Evolutionary conservation across 2,113 vertebrate species (phyloP), one percentile per base, ranked within the genome.

Genomic region (Lasiurus borealis): DNA sequence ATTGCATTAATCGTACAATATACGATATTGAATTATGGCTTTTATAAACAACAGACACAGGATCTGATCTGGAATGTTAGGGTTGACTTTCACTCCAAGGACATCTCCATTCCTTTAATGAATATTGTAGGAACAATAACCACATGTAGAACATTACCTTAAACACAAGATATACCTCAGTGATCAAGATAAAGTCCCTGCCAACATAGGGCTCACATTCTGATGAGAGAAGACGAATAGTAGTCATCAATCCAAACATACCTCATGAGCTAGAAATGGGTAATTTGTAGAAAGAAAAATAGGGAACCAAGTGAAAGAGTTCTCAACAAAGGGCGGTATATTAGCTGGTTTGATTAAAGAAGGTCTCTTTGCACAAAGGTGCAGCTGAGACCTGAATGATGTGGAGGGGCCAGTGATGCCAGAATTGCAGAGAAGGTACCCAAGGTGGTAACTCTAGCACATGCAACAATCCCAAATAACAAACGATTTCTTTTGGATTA

Each of bases 11-110:
- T 95, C 1, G 6, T 68, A 59, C 54, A 80, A 84, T 40, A 85
- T 13, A 75, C 2, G 27, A 29, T 93, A 96, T 81, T 93, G 80
- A 93, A 90, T 82, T 75, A 77, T 44, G 69, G 50, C 12, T 91
- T 89, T 71, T 54, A 66, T 52, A 87, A 86, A n/a, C 27, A 90
- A 31, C 19, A 83, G 19, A 83, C 10, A 59, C 14, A 91, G 6
- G 36, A 85, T 86, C 3, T 72, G 4, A 66, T 86, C 23, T 81
- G 34, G 5, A 62, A 29, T 72, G 5, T 73, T 81, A 82, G 3
- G 6, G 18, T n/a, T 68, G 27, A 92, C 91, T 62, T 90, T 71
- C 1, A n/a, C 92, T 78, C 86, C 54, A 87, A 36, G 16, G 62
- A 50, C 12, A 36, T 36, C 23, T 11, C 5, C 29, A 50, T 81